Conservation (phyloP, 2,797 vertebrate genomes). For the Stomatorhinus walkeri region DNA sequence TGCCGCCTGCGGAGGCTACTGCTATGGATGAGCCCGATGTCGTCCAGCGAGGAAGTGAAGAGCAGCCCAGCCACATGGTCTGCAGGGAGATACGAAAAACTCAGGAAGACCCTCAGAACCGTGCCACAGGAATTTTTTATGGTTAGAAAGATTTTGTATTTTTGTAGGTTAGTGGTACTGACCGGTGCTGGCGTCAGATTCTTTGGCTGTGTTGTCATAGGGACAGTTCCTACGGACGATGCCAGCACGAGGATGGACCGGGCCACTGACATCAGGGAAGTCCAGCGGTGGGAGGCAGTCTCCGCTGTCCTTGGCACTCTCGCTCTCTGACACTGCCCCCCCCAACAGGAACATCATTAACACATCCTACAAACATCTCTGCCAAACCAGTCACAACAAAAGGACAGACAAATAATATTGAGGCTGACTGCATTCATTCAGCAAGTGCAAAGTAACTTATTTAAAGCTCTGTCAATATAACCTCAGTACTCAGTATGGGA, state of each 20-base stretch:
- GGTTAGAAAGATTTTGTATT: not conserved
- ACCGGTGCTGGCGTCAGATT: slow-evolving; percentile 48
- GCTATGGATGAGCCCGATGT: slow-evolving; percentile 58
- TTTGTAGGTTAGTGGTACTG: not conserved
- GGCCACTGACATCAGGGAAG: slow-evolving; percentile 37
- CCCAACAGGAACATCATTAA: slow-evolving; percentile 30
- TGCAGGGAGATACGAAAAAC: slow-evolving; percentile 21
- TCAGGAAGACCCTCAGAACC: not conserved
- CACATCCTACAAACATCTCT: not conserved
- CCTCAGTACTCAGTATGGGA: not conserved
- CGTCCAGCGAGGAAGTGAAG: slow-evolving; percentile 57
- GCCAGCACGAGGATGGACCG: slow-evolving; percentile 43
- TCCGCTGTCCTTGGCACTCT: slow-evolving; percentile 58
- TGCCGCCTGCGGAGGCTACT: slow-evolving; percentile 66
- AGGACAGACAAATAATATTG: not conserved
- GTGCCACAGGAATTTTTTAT: not conserved
- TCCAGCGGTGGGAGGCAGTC: slow-evolving; percentile 58
- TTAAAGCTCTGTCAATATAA: not conserved
- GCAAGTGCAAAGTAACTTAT: not conserved
- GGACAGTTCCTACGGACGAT: slow-evolving; percentile 56
- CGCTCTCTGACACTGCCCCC: slow-evolving; percentile 54
- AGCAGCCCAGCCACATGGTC: slow-evolving; percentile 57
- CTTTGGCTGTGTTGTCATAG: slow-evolving; percentile 38
- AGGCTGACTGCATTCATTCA: not conserved
- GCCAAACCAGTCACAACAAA: not conserved